These are phyloP conservation scores for Pachypsylla venusta DNA, from an alignment of 1,140 invertebrate genomes.

Conservation along the genomic window DNA sequence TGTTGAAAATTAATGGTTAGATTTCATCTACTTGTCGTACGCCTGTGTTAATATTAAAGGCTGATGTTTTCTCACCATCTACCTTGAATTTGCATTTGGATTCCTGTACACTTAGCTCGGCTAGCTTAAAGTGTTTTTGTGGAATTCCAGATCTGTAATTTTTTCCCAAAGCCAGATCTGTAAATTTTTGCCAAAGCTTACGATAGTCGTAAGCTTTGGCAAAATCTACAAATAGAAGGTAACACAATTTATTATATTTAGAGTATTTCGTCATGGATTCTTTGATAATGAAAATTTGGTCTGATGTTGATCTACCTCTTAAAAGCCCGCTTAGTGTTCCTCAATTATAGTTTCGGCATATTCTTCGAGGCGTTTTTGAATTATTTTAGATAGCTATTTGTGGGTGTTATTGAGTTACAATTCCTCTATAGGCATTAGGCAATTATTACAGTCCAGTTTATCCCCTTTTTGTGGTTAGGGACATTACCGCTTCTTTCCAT, in stretches of 20 bases:
- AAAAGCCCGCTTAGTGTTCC: constrained; percentile 17
- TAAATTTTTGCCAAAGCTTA: too few relatives aligned
- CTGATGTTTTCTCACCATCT: not conserved
- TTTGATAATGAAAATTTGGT: constrained; percentile 11
- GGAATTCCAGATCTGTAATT: constrained; percentile 15
- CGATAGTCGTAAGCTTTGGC: constrained; percentile 16
- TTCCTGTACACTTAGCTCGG: not conserved
- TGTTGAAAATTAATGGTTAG: constrained; percentile 11
- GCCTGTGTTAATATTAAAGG: constrained; percentile 6
- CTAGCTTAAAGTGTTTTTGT: constrained; percentile 11
- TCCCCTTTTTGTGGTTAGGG: constrained; percentile 18
- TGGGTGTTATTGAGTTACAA: constrained; percentile 12
- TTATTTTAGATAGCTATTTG: constrained; percentile 14
- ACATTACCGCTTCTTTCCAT: not conserved
- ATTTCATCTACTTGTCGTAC: constrained; percentile 11
- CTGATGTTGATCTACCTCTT: constrained; percentile 15
- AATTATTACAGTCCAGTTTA: constrained; percentile 16
- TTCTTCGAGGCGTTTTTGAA: constrained; percentile 11
- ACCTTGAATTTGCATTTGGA: constrained; percentile 11
- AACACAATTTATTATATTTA: constrained; percentile 32
- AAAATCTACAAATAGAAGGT: constrained; percentile 28
- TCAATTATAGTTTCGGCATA: constrained; percentile 14
- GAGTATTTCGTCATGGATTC: constrained; percentile 13
- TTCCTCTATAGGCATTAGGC: constrained; percentile 15
- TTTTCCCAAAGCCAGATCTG: not conserved